Base-by-base conservation (phyloP, 2,113 vertebrate genomes). In the Prochilodus magdalenae region DNA sequence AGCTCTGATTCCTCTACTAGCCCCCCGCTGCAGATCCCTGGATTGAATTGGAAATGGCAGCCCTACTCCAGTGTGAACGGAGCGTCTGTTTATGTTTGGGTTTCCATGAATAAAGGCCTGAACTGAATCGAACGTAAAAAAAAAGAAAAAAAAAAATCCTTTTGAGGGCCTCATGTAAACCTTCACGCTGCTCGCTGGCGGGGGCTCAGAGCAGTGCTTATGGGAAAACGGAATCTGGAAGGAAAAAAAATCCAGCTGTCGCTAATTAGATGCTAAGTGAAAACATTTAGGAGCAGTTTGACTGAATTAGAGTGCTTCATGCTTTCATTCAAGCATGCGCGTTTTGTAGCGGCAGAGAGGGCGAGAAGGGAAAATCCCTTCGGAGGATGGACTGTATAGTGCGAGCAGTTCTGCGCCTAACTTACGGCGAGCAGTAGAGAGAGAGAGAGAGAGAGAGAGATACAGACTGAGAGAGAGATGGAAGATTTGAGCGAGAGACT, bases 341-440 rank as follows among this genome's bases (percentile, higher is more conserved):
- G 88, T 91, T 91, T 91, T 90, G n/a, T n/a, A n/a, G n/a, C 91
- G 90, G 90, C 88, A 88, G 90, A 67, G 65, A 20, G n/a, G 18
- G 20, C n/a, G n/a, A n/a, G n/a, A n/a, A n/a, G 65, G 20, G 65
- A 33, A 67, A 22, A 18, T 36, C 18, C 30, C 30, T 65, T 36
- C 65, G 24, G 65, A 67, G 30, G 40, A 11, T 3, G 10, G 18
- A 33, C 8, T 13, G 18, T 30, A n/a, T n/a, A n/a, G 62, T 33
- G 62, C 20, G 29, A 65, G 14, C 1, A 8, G n/a, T n/a, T 65
- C 29, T 30, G 89, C 87, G 40, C 40, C 40, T 44, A 44, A n/a
- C n/a, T n/a, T n/a, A n/a, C n/a, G n/a, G n/a, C 3, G 36, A 76
- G 74, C 57, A 53, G 74, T 44, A 77, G 75, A 77, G 27, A 53